Evolutionary conservation across 1,140 invertebrate species (phyloP).

Genomic region (Cotesia vestalis): DNA sequence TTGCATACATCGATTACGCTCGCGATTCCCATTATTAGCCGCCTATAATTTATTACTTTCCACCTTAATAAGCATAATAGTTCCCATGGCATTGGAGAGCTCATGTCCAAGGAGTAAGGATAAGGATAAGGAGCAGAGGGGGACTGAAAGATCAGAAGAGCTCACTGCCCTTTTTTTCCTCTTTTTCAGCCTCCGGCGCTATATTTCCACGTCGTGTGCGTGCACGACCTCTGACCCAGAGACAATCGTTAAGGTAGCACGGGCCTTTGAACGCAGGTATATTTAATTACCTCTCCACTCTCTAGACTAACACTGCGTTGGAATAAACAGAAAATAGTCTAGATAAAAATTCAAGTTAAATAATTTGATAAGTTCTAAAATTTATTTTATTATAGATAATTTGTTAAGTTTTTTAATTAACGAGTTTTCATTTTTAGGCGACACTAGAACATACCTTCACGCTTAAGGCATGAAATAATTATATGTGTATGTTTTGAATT

Average conservation of each 20-base stretch:
- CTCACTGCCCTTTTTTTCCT: slow-evolving; percentile 5
- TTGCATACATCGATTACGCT: slow-evolving; percentile 62
- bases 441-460: no score
- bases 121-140: not conserved
- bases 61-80: slow-evolving; percentile 65
- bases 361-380: no score
- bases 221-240: slow-evolving; percentile 58
- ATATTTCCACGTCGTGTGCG: slow-evolving; percentile 49
- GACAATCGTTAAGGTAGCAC: slow-evolving; percentile 66
- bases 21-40: slow-evolving; percentile 61
- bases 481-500: slow-evolving; percentile 34
- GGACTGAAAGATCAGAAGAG: slow-evolving; percentile 3
- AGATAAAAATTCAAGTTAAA: no score
- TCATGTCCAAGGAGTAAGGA: not conserved
- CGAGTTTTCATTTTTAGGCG: no score
- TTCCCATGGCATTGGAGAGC: slow-evolving; percentile 59
- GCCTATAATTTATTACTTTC: slow-evolving; percentile 66
- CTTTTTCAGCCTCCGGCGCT: slow-evolving; percentile 39
- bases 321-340: no score
- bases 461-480: slow-evolving; percentile 27
- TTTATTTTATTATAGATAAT: no score
- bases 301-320: no score
- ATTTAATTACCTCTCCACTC: slow-evolving; percentile 61
- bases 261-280: slow-evolving; percentile 47
- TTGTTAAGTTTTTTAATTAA: no score